A percentile compares a stretch with the other conserved stretches of the same genome.
These are phyloP conservation scores for Neodiprion fabricii DNA, from an alignment of 1,140 invertebrate species.

Conservation along the genomic window DNA sequence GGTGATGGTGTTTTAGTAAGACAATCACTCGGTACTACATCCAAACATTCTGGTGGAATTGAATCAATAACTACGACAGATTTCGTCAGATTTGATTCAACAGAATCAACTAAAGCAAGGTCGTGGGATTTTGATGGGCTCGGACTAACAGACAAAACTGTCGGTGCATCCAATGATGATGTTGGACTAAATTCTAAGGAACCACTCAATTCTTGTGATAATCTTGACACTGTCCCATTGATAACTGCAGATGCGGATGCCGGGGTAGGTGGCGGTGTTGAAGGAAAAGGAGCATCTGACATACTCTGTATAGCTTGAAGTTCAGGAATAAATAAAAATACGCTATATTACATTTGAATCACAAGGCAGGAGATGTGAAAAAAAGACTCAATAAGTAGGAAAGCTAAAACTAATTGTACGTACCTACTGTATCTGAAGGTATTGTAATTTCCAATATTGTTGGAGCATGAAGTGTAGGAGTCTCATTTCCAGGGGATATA, in stretches of 20 bases:
- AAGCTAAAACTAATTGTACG: background rate
- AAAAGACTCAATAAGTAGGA: too few species aligned
- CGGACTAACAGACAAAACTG: slow-evolving; percentile 28
- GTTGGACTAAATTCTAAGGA: slow-evolving; percentile 36
- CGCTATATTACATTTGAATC: too few species aligned
- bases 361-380: too few species aligned
- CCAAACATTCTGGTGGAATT: background rate
- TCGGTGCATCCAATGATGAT: slow-evolving; percentile 33
- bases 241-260: slow-evolving; percentile 28
- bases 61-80: slow-evolving; percentile 15
- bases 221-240: slow-evolving; percentile 28
- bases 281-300: slow-evolving; percentile 29
- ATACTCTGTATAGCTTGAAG: background rate
- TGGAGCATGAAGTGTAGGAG: slow-evolving; percentile 37
- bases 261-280: slow-evolving; percentile 44
- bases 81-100: slow-evolving; percentile 20
- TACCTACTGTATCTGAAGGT: slow-evolving; percentile 34
- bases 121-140: slow-evolving; percentile 35
- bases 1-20: background rate
- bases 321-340: background rate
- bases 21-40: background rate
- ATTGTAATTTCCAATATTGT: slow-evolving; percentile 39
- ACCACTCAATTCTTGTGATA: slow-evolving; percentile 32
- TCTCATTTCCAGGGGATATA: slow-evolving; percentile 43
- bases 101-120: slow-evolving; percentile 30